Percentiles rank a stretch among this genome's conserved stretches.
Conservation (phyloP, 2,888 invertebrate genomes). For the Oligia fasciuncula region DNA sequence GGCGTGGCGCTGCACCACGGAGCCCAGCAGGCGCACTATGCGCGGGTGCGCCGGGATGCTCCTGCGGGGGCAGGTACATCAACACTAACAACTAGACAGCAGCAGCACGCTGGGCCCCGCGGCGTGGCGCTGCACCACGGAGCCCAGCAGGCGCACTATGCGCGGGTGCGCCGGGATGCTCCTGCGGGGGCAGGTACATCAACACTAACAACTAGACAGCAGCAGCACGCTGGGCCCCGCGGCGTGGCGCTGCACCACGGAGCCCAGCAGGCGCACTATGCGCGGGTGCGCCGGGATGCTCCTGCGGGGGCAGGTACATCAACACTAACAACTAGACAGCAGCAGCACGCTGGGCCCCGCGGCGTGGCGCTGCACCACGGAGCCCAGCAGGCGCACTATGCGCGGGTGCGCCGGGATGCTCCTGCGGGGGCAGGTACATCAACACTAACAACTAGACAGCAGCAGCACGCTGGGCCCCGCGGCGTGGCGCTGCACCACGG, state of each 20-base stretch:
- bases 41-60: conserved; percentile 95
- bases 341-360: conserved; percentile 91
- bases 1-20: conserved; percentile 94
- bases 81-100: too few relatives aligned
- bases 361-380: conserved; percentile 94
- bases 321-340: too few relatives aligned
- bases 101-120: conserved; percentile 91
- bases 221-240: conserved; percentile 91
- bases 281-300: conserved; percentile 95
- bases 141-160: conserved; percentile 93
- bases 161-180: conserved; percentile 95
- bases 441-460: too few relatives aligned
- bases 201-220: too few relatives aligned
- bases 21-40: conserved; percentile 93
- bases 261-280: conserved; percentile 93
- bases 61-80: conserved; percentile 29
- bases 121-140: conserved; percentile 94
- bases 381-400: conserved; percentile 93
- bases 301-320: conserved; percentile 29
- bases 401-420: conserved; percentile 95
- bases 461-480: conserved; percentile 91
- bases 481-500: conserved; percentile 94
- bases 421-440: conserved; percentile 29
- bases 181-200: conserved; percentile 29
- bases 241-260: conserved; percentile 94